phyloP scores from a whole-genome alignment of 2,888 invertebrate genomes.

The Protula sp. region DNA sequence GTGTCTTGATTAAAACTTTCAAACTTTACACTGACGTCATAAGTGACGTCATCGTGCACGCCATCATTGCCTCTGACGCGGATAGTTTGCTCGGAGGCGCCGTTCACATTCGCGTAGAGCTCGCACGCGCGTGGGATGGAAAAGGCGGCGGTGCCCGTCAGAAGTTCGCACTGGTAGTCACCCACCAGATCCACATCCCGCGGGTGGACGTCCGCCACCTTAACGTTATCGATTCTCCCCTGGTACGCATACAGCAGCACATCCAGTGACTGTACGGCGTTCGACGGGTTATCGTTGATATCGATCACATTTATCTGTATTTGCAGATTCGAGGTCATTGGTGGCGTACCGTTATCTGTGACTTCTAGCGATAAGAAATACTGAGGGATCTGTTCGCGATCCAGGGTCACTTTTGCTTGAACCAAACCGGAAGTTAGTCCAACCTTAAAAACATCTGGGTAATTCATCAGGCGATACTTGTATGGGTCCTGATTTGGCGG shows the following conservation, averaged over 20 bases:
- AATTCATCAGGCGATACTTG: conserved; percentile 70
- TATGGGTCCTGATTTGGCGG: conserved; percentile 82
- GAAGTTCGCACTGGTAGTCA: conserved; percentile 70
- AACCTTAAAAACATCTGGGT: conserved; percentile 66
- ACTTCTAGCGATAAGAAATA: conserved; percentile 75
- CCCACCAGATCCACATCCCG: conserved; percentile 86
- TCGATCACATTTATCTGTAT: conserved; percentile 67
- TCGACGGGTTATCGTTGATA: conserved; percentile 85
- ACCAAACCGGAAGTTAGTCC: conserved; percentile 76
- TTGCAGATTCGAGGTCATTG: conserved; percentile 74
- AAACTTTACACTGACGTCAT: conserved; percentile 78
- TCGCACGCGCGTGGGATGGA: conserved; percentile 72
- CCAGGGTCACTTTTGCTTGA: conserved; percentile 71
- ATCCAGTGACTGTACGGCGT: conserved; percentile 78
- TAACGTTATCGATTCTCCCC: conserved; percentile 62
- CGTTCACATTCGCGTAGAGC: conserved; percentile 61
- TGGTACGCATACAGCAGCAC: conserved; percentile 67
- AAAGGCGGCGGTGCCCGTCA: conserved; percentile 50
- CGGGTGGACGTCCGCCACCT: conserved; percentile 85
- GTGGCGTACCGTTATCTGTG: conserved; percentile 74
- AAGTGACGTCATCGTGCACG: conserved; percentile 77
- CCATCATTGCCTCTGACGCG: conserved; percentile 86
- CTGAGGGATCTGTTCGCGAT: conserved; percentile 73
- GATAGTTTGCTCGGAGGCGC: conserved; percentile 56
- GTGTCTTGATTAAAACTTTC: conserved; percentile 74